A percentile compares a stretch with the other conserved stretches of the same genome.
Evolutionary conservation across 2,888 invertebrate genomes (phyloP).

Genomic region (Diarsia rubi): DNA sequence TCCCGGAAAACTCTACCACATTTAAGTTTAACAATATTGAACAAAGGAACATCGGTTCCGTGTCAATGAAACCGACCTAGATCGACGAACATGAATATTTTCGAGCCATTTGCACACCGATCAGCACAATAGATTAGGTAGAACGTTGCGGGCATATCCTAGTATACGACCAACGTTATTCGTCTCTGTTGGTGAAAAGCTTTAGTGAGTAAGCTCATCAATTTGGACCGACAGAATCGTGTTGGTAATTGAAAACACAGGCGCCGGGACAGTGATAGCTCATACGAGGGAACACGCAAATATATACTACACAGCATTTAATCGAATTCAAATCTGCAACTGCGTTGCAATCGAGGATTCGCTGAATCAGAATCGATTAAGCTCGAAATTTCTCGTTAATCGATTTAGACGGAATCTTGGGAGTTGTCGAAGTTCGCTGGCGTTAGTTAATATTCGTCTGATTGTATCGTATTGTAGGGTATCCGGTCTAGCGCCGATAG

Average conservation of each 20-base stretch:
- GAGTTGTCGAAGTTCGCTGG: slow-evolving; percentile 55
- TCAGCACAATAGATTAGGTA: slow-evolving; percentile 59
- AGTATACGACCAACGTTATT: slow-evolving; percentile 36
- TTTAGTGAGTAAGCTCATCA: slow-evolving; percentile 61
- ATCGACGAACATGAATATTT: slow-evolving; percentile 65
- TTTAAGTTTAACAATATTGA: slow-evolving; percentile 56
- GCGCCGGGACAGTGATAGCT: slow-evolving; percentile 49
- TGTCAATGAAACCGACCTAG: slow-evolving; percentile 54
- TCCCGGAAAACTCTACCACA: slow-evolving; percentile 21
- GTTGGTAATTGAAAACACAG: slow-evolving; percentile 67
- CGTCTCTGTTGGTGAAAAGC: slow-evolving; percentile 55
- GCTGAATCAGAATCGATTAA: slow-evolving; percentile 84
- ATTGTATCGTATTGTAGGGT: slow-evolving; percentile 73
- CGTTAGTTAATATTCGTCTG: slow-evolving; percentile 70
- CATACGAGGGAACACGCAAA: slow-evolving; percentile 57
- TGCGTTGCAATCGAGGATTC: slow-evolving; percentile 78
- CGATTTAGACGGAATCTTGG: slow-evolving; percentile 71
- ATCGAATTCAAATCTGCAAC: slow-evolving; percentile 76
- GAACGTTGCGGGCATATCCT: slow-evolving; percentile 24
- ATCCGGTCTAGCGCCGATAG: slow-evolving; percentile 44
- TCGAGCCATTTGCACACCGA: slow-evolving; percentile 59
- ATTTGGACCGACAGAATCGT: slow-evolving; percentile 57
- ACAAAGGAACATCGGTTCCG: slow-evolving; percentile 49
- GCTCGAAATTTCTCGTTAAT: slow-evolving; percentile 80
- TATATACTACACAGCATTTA: slow-evolving; percentile 62